These are phyloP conservation scores for Antheraea assamensis DNA, from an alignment of 2,888 invertebrate species.

Conservation along the genomic window DNA sequence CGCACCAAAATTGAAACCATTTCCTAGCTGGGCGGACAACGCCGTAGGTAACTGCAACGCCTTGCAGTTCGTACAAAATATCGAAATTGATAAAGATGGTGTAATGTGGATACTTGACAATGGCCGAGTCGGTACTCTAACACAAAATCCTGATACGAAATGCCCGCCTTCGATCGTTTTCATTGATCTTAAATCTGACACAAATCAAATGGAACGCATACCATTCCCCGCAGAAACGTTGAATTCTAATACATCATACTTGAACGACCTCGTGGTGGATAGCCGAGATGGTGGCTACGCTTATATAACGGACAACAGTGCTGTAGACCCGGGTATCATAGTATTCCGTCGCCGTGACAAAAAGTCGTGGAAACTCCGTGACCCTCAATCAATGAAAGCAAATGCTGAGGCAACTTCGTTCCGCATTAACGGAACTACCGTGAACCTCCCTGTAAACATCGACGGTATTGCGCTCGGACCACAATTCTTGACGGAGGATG, in stretches of 20 bases:
- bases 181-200: conserved; percentile 84
- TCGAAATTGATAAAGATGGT: conserved; percentile 87
- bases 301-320: conserved; percentile 88
- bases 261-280: conserved; percentile 89
- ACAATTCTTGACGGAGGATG: conserved; percentile 63
- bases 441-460: conserved; percentile 83
- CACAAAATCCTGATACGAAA: conserved; percentile 72
- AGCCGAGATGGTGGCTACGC: conserved; percentile 86
- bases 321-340: conserved; percentile 86
- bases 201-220: conserved; percentile 81
- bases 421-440: conserved; percentile 82
- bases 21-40: conserved; percentile 88
- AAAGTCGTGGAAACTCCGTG: conserved; percentile 87
- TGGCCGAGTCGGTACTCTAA: conserved; percentile 84
- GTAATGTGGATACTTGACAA: conserved; percentile 87
- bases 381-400: conserved; percentile 84
- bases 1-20: conserved; percentile 84
- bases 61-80: conserved; percentile 88
- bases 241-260: conserved; percentile 80
- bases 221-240: conserved; percentile 84
- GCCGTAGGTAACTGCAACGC: conserved; percentile 84
- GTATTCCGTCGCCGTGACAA: conserved; percentile 85
- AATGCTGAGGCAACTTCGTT: conserved; percentile 82
- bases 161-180: conserved; percentile 87
- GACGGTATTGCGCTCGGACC: conserved; percentile 89